phyloP scores from a whole-genome alignment of 2,797 vertebrate species.

The Silurus aristotelis region DNA sequence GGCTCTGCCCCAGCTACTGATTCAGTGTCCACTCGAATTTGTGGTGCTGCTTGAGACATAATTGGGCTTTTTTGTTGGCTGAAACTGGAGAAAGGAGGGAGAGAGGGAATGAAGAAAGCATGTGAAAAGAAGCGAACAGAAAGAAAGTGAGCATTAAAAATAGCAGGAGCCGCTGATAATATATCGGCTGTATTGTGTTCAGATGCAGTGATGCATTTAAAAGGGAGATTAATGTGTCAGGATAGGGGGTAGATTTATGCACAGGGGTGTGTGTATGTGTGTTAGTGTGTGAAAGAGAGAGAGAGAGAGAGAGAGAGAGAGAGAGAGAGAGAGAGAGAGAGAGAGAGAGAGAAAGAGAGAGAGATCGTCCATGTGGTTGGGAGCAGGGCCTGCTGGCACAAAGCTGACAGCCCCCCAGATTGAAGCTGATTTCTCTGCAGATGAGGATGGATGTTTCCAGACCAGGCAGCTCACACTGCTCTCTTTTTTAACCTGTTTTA shows the following conservation, averaged over 20 bases:
- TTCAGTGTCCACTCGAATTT: slow-evolving; percentile 69
- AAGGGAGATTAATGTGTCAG: slow-evolving; percentile 80
- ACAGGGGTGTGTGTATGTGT: slow-evolving; percentile 13
- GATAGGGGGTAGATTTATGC: slow-evolving; percentile 66
- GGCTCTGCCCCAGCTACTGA: slow-evolving; percentile 55
- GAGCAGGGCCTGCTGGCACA: slow-evolving; percentile 41
- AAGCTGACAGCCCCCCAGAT: slow-evolving; percentile 50
- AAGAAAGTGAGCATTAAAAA: slow-evolving; percentile 54
- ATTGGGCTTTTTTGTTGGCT: slow-evolving; percentile 69
- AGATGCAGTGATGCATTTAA: slow-evolving; percentile 72
- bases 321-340: too few species aligned
- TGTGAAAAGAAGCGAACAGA: slow-evolving; percentile 45
- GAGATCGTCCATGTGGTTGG: slow-evolving; percentile 34
- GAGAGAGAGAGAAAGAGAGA: background rate
- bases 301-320: background rate
- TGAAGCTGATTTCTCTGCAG: slow-evolving; percentile 53
- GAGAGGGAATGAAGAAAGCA: slow-evolving; percentile 56
- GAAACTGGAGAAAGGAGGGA: slow-evolving; percentile 52
- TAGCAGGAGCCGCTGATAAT: slow-evolving; percentile 71
- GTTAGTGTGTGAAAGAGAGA: slow-evolving; percentile 2
- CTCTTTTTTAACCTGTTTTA: slow-evolving; percentile 25
- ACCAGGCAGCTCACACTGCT: slow-evolving; percentile 27
- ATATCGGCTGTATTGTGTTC: slow-evolving; percentile 66
- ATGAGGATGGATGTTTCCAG: slow-evolving; percentile 55
- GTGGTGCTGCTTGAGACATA: slow-evolving; percentile 68